phyloP scores from a whole-genome alignment of 2,797 vertebrate species.

The Schizopygopsis pylzovi region DNA sequence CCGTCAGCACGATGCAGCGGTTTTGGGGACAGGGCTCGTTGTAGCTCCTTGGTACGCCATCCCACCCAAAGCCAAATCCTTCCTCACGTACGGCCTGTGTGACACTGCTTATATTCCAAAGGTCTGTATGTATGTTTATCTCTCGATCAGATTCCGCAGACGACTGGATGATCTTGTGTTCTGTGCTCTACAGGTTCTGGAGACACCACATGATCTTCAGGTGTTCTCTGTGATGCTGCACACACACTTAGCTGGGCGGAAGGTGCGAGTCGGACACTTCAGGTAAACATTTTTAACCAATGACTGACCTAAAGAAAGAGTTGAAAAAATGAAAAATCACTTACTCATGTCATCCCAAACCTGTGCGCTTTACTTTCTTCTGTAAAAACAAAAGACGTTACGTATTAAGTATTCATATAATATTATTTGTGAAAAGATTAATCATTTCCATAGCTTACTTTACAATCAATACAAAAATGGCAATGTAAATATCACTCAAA shows the following conservation, averaged over 20 bases:
- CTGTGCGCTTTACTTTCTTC: background rate
- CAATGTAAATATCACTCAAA: background rate
- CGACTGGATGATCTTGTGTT: background rate
- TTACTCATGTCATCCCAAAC: background rate
- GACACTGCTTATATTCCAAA: constrained; percentile 68
- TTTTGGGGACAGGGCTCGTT: constrained; percentile 67
- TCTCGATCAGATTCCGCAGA: background rate
- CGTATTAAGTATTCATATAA: background rate
- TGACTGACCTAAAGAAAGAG: background rate
- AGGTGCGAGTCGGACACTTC: constrained; percentile 72
- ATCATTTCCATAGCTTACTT: no score
- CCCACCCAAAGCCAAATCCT: constrained; percentile 69
- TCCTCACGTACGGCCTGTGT: constrained; percentile 72
- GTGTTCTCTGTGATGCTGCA: constrained; percentile 72
- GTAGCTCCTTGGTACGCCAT: constrained; percentile 49
- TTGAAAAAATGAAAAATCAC: background rate
- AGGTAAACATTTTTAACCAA: constrained; percentile 62
- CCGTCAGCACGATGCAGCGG: constrained; percentile 66
- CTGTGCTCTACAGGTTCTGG: constrained; percentile 55
- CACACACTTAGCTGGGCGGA: constrained; percentile 75
- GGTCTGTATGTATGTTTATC: constrained; percentile 58
- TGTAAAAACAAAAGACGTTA: background rate
- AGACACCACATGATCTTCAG: constrained; percentile 65
- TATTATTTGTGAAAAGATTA: no score
- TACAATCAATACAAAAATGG: no score